Evolutionary conservation across 2,888 invertebrate genomes (phyloP), one percentile per base, ranked within the genome.

Genomic region (Eulithis testata): DNA sequence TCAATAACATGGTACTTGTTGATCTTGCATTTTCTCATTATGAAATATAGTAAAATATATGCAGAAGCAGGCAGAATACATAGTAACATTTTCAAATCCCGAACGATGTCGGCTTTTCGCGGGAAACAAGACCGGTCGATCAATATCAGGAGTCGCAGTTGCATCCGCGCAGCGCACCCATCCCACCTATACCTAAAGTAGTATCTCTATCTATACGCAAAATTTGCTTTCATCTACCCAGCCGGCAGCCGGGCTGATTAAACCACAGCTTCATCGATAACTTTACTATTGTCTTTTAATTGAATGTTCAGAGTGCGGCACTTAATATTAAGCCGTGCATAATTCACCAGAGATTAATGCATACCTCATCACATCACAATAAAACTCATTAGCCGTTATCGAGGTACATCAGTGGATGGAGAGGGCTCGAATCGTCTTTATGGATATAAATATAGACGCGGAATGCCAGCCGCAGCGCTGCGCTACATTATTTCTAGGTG

Each of bases 141-240:
- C 63, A 49, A 67, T 67, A 60, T 5, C 12, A 12, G 14, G 43
- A 14, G 49, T n/a, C 60, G 67, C 63, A 60, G 57, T 67, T 63
- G 67, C 67, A 67, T 60, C 53, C 53, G 67, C 63, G 63, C 60
- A 65, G 56, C 60, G 57, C 64, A 64, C 54, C 58, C 12, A 14
- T 37, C 31, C 11, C 12, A 31, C 8, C 47, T 8, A 40, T 11
- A 40, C 47, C 45, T 11, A 31, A 6, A 31, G 44, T n/a, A n/a
- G 44, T 49, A 49, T 9, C 5, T 8, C n/a, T 49, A 49, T 9
- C 5, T 8, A 49, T 21, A 14, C 11, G 31, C 37, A 11, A 37
- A 14, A 47, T 11, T 2, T 11, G 44, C 3, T 43, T 0, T 12
- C 27, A 7, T 21, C 9, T 27, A 51, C 43, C 43, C 7, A 27